Percentiles rank a stretch among this genome's conserved stretches.
These are phyloP conservation scores for Paragorgia papillata DNA, from an alignment of 92 coral and sea anemone species.

Conservation along the genomic window DNA sequence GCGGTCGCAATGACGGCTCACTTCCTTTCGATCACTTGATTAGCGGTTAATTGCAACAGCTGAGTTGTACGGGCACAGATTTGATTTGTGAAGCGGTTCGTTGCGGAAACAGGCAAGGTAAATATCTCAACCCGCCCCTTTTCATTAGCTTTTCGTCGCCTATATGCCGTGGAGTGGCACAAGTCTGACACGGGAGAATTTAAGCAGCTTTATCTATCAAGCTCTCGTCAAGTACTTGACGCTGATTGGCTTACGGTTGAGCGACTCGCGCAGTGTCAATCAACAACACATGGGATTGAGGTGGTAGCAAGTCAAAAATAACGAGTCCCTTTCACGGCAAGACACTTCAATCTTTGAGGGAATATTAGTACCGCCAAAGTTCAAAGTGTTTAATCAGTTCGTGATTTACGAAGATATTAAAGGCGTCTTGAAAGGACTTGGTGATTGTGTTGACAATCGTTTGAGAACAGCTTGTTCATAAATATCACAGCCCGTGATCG, in stretches of 20 bases:
- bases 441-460: conserved; percentile 19
- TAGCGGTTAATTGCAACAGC: conserved; percentile 99
- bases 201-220: conserved; percentile 91
- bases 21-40: conserved; percentile 98
- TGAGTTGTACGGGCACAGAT: conserved; percentile 82
- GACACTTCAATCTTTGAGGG: conserved; percentile 42
- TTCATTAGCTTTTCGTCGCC: conserved; percentile 77
- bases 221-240: conserved; percentile 75
- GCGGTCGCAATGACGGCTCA: conserved; percentile 94
- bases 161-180: conserved; percentile 73
- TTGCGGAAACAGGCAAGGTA: conserved; percentile 94
- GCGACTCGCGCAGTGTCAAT: conserved; percentile 90
- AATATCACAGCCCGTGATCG: background rate
- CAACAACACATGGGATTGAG: conserved; percentile 96
- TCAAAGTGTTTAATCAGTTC: conserved; percentile 43
- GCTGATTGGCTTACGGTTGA: conserved; percentile 90
- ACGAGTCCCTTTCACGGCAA: conserved; percentile 89
- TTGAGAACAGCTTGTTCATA: conserved; percentile 17
- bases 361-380: conserved; percentile 43
- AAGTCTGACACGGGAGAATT: conserved; percentile 86
- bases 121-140: conserved; percentile 97
- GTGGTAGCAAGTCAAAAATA: conserved; percentile 92
- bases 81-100: conserved; percentile 91
- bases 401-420: conserved; percentile 25
- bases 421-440: background rate